Base-by-base conservation (phyloP, 92 coral and sea anemone species). In the Ricordea florida region DNA sequence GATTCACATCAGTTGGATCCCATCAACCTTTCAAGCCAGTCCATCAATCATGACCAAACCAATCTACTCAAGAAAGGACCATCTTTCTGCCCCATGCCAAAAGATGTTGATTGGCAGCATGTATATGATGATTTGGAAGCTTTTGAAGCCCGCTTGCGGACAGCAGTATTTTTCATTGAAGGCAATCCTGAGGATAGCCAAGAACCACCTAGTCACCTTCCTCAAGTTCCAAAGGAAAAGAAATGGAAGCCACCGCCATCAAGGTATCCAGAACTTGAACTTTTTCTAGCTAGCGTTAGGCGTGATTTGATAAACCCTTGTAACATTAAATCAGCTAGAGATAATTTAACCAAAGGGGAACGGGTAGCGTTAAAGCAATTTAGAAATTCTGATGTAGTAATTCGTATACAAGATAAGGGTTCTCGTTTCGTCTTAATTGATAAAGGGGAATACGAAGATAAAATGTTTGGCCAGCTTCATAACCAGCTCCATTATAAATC, bases 41-140 rank as follows among this genome's bases (percentile, higher is more conserved):
- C 32, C 36, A 45, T 66, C n/a, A 41, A 11, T 20, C 37, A 66
- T 28, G 65, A 46, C 29, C 57, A 66, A 46, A 66, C 8, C 28
- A 45, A 14, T 14, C 17, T 66, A 7, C 74, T 66, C 16, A 22
- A 25, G 41, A 66, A 66, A 30, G 74, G 74, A 30, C 74, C 74
- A 22, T 66, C 74, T 13, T 66, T 66, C 25, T 66, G 74, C 41
- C 74, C 74, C 24, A 45, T 32, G 35, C 74, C 74, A 18, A 66
- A 42, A 47, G 74, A 66, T 47, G 58, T 66, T 9, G 27, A 66
- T 6, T 66, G 62, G 74, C 74, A 40, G 31, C 41, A 22, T 31
- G 40, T 45, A 15, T n/a, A 40, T 21, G 57, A 66, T 13, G 62
- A 66, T 22, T 41, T 62, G 14, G 47, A 62, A 22, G 29, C 17